Conservation (phyloP, 1,140 invertebrate species). For the Lepidurus packardi region DNA sequence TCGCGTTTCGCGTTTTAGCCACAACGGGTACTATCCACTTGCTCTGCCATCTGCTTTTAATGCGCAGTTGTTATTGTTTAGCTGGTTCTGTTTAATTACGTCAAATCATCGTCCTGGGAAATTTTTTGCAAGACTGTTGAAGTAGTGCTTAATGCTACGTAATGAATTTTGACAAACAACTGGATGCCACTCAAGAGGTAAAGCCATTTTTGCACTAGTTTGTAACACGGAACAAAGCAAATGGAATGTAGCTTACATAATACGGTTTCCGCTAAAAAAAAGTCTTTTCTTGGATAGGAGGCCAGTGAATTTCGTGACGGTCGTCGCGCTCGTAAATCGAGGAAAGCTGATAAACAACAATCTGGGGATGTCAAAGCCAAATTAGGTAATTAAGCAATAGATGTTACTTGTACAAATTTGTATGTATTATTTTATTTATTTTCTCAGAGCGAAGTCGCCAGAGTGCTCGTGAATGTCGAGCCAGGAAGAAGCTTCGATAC, state of each 20-base stretch:
- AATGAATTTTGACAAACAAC: neutral
- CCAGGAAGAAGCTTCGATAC: conserved; percentile 91
- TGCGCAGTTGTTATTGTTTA: conserved; percentile 12
- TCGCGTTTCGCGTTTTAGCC: too few species aligned
- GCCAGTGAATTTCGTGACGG: neutral
- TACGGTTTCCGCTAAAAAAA: neutral
- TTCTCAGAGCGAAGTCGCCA: conserved; percentile 82
- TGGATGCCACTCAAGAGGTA: neutral
- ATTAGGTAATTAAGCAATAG: neutral
- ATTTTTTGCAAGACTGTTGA: neutral
- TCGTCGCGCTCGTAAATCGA: neutral
- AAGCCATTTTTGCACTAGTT: neutral
- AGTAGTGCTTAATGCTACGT: neutral
- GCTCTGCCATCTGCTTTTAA: neutral
- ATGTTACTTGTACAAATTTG: neutral
- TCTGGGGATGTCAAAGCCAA: conserved; percentile 11
- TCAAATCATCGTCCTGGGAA: neutral
- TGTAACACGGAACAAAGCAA: neutral
- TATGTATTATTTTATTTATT: neutral
- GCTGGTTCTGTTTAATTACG: neutral
- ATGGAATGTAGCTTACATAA: neutral
- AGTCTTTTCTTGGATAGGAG: neutral
- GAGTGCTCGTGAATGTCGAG: conserved; percentile 92
- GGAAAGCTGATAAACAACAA: neutral
- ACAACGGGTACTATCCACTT: neutral